A percentile compares a stretch with the other conserved stretches of the same genome.
These are phyloP conservation scores for Sebastes hopkinsi DNA, from an alignment of 2,797 vertebrate species.

Conservation along the genomic window DNA sequence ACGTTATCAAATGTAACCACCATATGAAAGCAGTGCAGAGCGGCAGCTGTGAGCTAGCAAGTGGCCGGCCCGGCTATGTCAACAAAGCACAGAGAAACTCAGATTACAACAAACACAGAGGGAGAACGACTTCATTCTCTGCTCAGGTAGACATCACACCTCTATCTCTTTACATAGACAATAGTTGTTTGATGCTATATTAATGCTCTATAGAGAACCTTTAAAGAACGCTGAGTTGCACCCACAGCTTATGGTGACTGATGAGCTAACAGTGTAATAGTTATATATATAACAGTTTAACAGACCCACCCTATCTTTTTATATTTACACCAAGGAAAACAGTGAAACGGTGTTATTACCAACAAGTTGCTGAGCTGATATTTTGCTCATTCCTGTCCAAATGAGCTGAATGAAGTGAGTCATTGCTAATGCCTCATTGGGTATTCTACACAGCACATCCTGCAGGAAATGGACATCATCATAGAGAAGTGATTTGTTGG, in stretches of 20 bases:
- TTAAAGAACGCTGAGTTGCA: not conserved
- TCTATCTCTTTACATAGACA: not conserved
- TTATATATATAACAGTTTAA: not conserved
- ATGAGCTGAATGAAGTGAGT: slow-evolving; percentile 13
- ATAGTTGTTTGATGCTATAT: no score
- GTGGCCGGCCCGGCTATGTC: not conserved
- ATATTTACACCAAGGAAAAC: not conserved
- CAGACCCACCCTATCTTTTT: not conserved
- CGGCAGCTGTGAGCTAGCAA: not conserved
- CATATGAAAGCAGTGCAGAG: not conserved
- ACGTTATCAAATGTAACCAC: not conserved
- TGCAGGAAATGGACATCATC: slow-evolving; percentile 56
- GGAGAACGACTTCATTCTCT: not conserved
- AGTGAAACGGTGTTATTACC: not conserved
- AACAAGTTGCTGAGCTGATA: not conserved
- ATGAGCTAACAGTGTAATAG: not conserved
- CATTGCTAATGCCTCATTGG: slow-evolving; percentile 25
- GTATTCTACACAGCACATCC: slow-evolving; percentile 24
- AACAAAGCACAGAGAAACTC: not conserved
- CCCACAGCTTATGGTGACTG: not conserved
- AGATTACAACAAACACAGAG: not conserved
- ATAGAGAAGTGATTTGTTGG: slow-evolving; percentile 25
- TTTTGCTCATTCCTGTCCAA: not conserved
- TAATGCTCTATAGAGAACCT: not conserved
- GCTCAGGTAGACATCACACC: not conserved